Base-by-base conservation (phyloP, 1,140 invertebrate species). In the Drosophila orena region DNA sequence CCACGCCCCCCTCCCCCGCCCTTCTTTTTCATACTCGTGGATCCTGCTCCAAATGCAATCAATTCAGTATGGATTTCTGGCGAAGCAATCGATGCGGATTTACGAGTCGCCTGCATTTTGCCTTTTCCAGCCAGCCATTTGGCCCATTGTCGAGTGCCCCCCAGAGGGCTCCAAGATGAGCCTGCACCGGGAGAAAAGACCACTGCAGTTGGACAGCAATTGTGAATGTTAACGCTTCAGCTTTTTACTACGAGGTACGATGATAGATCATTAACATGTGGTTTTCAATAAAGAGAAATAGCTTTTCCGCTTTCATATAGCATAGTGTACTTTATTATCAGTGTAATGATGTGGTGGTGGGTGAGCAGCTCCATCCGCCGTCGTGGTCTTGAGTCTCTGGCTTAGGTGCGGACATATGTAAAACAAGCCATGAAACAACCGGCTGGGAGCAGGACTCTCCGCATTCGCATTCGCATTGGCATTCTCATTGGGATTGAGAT, bases 341-440 rank as follows among this genome's bases (percentile, higher is more conserved):
- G 60, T 22, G 54, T 4, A 17, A n/a, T 24, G 8, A 27, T 44
- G 20, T 49, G 61, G 55, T 61, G 83, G 83, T 80, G 80, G 75
- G 65, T 72, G 78, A 81, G 60, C 64, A 12, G 35, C 42, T 56
- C 50, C 66, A 69, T 70, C 66, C 50, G 59, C 54, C 44, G 54
- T 43, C 20, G 54, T 61, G 52, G 53, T 72, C 65, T 84, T 70
- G 42, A 50, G 30, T 49, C 44, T 52, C 65, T 49, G 56, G 68
- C 70, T 75, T 80, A 89, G 88, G 89, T 91, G 88, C 88, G 88
- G 89, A 91, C 88, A 91, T 84, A 91, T 91, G 88, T 91, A 91
- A 90, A 90, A 90, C 86, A 90, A 90, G 86, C 76, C 56, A 69
- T 59, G 71, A 71, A 79, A 90, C 81, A 86, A 74, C 62, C 44